Evolutionary conservation across 2,113 vertebrate species (phyloP).

Genomic region (Nibea coibor): DNA sequence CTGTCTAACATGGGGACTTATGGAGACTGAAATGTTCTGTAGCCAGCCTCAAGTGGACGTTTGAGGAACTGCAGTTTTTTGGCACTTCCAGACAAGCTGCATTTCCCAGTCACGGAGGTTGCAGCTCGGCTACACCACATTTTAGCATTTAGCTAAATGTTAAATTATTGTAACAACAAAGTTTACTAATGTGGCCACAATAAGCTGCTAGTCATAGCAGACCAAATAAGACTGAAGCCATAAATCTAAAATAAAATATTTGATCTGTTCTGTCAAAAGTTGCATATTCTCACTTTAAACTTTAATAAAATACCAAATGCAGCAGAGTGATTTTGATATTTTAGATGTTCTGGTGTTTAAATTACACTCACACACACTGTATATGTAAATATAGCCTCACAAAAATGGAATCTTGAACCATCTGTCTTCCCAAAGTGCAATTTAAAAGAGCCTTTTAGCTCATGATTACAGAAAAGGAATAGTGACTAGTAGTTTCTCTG

Average conservation of each 20-base stretch:
- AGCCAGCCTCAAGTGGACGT: no score
- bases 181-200: background rate
- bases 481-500: constrained; percentile 79
- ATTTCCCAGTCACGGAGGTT: no score
- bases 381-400: constrained; percentile 26
- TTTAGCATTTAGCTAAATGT: background rate
- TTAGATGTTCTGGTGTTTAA: constrained; percentile 15
- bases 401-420: constrained; percentile 46
- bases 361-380: background rate
- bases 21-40: no score
- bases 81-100: no score
- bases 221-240: background rate
- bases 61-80: no score
- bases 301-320: background rate
- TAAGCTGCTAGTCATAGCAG: background rate
- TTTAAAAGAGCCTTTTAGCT: constrained; percentile 83
- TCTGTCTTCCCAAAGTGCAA: constrained; percentile 75
- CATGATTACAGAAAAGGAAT: constrained; percentile 83
- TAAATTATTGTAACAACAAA: background rate
- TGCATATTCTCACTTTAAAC: constrained; percentile 40
- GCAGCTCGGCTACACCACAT: no score
- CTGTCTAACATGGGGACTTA: no score
- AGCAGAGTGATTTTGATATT: constrained; percentile 17
- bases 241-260: no score
- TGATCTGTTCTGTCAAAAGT: constrained; percentile 6